Evolutionary conservation across 1,140 invertebrate genomes (phyloP).

Genomic region (Notospermus geniculatus): DNA sequence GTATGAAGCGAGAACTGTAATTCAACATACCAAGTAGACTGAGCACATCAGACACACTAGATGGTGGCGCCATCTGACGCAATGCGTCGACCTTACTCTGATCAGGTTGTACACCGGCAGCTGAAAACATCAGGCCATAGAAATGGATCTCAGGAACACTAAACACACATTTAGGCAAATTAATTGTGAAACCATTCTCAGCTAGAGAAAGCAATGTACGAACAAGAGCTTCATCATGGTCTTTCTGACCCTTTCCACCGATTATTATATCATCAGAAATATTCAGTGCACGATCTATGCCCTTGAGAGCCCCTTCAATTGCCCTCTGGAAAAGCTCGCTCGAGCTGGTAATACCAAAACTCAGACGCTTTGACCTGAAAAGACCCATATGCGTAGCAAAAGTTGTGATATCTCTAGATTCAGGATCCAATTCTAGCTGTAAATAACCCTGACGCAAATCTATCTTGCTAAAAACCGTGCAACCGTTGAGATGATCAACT

Average conservation of each 20-base stretch:
- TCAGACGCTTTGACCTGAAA: conserved; percentile 21
- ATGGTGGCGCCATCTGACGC: no score
- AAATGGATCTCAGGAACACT: no score
- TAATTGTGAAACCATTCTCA: no score
- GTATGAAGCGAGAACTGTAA: conserved; percentile 10
- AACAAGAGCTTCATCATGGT: no score
- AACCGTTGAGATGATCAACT: conserved; percentile 29
- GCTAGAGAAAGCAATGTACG: no score
- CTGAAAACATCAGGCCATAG: no score
- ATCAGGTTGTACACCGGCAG: no score
- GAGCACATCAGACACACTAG: not conserved
- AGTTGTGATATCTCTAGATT: conserved; percentile 30
- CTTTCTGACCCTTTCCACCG: no score
- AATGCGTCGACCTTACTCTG: no score
- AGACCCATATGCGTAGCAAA: conserved; percentile 29
- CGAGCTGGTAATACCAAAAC: conserved; percentile 24
- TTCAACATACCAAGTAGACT: conserved; percentile 15
- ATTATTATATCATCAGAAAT: no score
- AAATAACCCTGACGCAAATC: conserved; percentile 34
- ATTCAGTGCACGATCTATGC: no score
- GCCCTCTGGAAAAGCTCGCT: conserved; percentile 22
- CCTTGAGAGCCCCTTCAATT: conserved; percentile 11
- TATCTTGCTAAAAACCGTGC: conserved; percentile 34
- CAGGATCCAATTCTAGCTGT: conserved; percentile 31
- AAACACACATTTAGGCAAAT: no score